phyloP scores from a whole-genome alignment of 2,888 invertebrate species.

The Idaea biselata region DNA sequence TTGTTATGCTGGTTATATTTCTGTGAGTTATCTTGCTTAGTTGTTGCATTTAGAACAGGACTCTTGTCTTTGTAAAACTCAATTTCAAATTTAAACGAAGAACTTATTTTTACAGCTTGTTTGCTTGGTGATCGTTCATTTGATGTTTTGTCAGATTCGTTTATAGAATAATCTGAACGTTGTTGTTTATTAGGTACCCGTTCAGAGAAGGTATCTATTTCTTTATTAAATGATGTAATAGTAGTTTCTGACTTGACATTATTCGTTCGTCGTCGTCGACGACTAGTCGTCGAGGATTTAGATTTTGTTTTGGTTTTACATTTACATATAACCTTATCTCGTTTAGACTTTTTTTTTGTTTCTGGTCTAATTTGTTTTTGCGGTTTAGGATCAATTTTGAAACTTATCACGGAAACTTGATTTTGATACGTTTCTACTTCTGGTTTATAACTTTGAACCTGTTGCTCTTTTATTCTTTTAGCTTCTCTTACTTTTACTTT shows the following conservation, averaged over 20 bases:
- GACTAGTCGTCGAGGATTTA: constrained; percentile 10
- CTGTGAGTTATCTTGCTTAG: neutral
- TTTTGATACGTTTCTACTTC: neutral
- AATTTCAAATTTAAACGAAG: constrained; percentile 28
- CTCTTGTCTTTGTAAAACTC: constrained; percentile 13
- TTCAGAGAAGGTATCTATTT: neutral
- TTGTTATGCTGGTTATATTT: neutral
- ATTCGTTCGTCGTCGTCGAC: neutral
- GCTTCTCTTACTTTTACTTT: constrained; percentile 18
- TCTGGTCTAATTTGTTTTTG: constrained; percentile 1
- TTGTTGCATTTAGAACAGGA: neutral
- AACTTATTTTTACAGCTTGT: constrained; percentile 7
- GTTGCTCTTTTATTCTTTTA: constrained; percentile 2
- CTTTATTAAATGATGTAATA: constrained; percentile 11
- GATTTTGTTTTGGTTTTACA: constrained; percentile 6
- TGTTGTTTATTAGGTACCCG: constrained; percentile 7
- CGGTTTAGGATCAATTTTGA: neutral
- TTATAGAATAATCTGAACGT: neutral
- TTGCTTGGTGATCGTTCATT: neutral
- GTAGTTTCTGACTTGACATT: constrained; percentile 7
- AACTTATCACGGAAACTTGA: neutral
- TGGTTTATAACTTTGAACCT: neutral
- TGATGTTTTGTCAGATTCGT: neutral
- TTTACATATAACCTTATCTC: constrained; percentile 5
- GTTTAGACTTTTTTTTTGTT: neutral